Evolutionary conservation across 2,113 vertebrate species (phyloP).

Genomic region (Parus major): DNA sequence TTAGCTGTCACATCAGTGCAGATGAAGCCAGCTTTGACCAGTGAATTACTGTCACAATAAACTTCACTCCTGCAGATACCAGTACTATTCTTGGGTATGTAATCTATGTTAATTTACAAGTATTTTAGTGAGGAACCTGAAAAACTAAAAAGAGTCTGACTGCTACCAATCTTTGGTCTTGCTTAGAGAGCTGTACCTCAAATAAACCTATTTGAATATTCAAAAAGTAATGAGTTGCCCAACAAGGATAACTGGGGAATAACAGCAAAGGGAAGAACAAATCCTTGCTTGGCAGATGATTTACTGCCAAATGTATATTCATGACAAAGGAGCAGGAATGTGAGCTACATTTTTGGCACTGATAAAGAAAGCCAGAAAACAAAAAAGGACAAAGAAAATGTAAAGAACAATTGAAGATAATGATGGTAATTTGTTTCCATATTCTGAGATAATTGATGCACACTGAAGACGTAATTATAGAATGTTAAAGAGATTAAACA

Average conservation of each 20-base stretch:
- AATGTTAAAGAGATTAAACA: slow-evolving; percentile 69
- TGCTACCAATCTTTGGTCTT: neutral
- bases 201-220: slow-evolving; percentile 32
- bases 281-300: slow-evolving; percentile 15
- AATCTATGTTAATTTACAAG: slow-evolving; percentile 47
- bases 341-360: slow-evolving; percentile 23
- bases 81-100: neutral
- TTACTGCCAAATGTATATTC: slow-evolving; percentile 30
- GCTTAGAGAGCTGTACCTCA: neutral
- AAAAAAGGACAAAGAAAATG: slow-evolving; percentile 60
- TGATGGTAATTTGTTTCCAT: slow-evolving; percentile 73
- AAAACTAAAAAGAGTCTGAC: slow-evolving; percentile 4
- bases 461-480: slow-evolving; percentile 68
- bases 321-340: slow-evolving; percentile 6
- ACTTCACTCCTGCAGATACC: slow-evolving; percentile 23
- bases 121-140: slow-evolving; percentile 4
- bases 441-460: slow-evolving; percentile 75
- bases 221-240: neutral
- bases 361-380: neutral
- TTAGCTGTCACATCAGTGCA: slow-evolving; percentile 61
- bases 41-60: slow-evolving; percentile 56
- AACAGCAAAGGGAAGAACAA: neutral
- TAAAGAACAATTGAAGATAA: slow-evolving; percentile 71
- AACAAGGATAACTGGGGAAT: neutral
- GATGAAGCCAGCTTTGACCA: slow-evolving; percentile 47